A percentile compares a stretch with the other conserved stretches of the same genome.
Evolutionary conservation across 2,113 vertebrate genomes (phyloP).

Genomic region (Aplodontia rufa): DNA sequence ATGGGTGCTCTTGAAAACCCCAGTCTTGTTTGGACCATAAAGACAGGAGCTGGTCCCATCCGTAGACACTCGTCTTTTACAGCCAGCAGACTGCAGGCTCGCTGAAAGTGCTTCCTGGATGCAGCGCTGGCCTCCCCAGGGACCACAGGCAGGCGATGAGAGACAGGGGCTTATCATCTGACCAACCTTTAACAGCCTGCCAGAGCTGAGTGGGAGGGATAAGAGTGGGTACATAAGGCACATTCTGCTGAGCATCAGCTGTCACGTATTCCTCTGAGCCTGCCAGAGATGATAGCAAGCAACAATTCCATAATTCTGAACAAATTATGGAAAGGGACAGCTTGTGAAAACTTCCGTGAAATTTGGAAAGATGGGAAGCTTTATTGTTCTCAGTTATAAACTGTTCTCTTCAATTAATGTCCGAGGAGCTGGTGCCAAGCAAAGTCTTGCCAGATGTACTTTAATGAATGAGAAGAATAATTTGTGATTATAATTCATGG

Average conservation of each 20-base stretch:
- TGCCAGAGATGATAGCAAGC: slow-evolving; percentile 39
- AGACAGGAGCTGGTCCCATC: background rate
- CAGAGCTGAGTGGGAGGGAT: background rate
- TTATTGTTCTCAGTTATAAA: slow-evolving; percentile 47
- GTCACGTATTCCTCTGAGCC: background rate
- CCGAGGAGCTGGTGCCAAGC: slow-evolving; percentile 13
- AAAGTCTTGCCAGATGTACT: slow-evolving; percentile 48
- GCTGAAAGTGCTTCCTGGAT: background rate
- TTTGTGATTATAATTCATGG: slow-evolving; percentile 34
- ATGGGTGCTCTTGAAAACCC: background rate
- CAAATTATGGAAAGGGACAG: slow-evolving; percentile 54
- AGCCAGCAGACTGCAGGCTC: background rate
- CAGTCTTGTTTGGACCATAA: background rate
- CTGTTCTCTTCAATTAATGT: slow-evolving; percentile 26
- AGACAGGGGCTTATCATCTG: background rate
- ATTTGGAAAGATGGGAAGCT: slow-evolving; percentile 42
- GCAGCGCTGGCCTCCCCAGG: background rate
- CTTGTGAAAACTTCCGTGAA: slow-evolving; percentile 52
- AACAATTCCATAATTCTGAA: background rate
- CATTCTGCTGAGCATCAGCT: background rate
- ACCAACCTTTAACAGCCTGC: background rate
- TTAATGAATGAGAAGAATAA: slow-evolving; percentile 57
- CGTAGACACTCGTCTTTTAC: background rate
- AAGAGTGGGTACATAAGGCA: background rate
- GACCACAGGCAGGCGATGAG: background rate